phyloP scores from a whole-genome alignment of 53 echinoderm and acorn worm species.

The Paelopatides confundens region DNA sequence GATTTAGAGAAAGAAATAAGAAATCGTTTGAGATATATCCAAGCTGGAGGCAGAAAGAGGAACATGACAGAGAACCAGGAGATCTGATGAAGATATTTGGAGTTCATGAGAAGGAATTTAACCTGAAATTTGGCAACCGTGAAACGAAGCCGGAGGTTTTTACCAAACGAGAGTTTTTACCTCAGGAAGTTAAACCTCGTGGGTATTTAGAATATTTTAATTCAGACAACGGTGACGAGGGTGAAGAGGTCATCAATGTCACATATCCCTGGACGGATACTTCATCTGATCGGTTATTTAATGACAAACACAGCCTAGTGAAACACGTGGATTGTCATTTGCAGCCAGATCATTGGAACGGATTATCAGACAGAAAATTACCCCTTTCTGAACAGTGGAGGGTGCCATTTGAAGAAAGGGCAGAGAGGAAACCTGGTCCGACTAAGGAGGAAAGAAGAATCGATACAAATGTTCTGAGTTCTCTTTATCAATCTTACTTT shows the following conservation, averaged over 20 bases:
- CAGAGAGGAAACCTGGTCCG: background rate
- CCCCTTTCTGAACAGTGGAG: background rate
- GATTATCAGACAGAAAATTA: background rate
- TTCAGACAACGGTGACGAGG: background rate
- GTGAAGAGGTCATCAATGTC: background rate
- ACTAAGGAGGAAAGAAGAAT: background rate
- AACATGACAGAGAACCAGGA: background rate
- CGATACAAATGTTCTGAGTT: background rate
- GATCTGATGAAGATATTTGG: background rate
- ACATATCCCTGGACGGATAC: background rate
- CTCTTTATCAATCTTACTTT: conserved; percentile 31
- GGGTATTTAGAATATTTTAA: background rate
- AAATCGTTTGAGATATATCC: too few species aligned
- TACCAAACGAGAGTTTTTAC: background rate
- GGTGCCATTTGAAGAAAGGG: background rate
- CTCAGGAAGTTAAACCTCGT: background rate
- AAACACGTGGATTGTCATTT: background rate
- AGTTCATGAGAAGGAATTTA: background rate
- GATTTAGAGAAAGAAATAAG: background rate
- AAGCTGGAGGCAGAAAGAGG: too few species aligned
- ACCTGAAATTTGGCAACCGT: background rate
- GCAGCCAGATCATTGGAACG: background rate
- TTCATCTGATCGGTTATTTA: background rate
- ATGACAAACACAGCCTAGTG: background rate
- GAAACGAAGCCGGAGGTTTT: background rate